Base-by-base conservation (phyloP, 2,888 invertebrate genomes). In the Erynnis tages region DNA sequence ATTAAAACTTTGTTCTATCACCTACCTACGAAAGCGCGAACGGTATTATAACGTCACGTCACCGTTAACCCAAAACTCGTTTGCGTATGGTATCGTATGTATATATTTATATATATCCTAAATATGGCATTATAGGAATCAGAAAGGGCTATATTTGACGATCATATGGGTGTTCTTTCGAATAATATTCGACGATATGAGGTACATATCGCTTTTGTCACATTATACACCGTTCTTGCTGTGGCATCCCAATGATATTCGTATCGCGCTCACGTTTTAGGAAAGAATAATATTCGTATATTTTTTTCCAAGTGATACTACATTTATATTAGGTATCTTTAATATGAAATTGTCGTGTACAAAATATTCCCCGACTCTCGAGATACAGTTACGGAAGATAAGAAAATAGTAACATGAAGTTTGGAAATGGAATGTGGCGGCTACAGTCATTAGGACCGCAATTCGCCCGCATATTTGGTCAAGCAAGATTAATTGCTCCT, bases 401-500 rank as follows among this genome's bases (percentile, higher is more conserved):
- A 41, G 32, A 25, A 11, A 34, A n/a, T 34, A 25, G 32, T 41
- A 41, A n/a, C 30, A 34, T 6, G 6, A 25, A 32, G 49, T 41
- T 34, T 54, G 54, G 32, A 46, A 53, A 53, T 48, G 58, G 41
- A 54, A 63, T 43, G 60, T 57, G 58, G 61, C 65, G 69, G 68
- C 68, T 68, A 68, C 67, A 67, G 75, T 76, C 76, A 79, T 79
- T 82, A 79, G 70, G 71, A 63, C 78, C 76, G 72, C 79, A 79
- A 77, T 78, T 77, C 77, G 71, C 79, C 79, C 82, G 82, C 79
- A 81, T 84, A 82, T 84, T 84, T 79, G 84, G 85, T 83, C 82
- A 82, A 85, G 84, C 80, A 79, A 85, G 85, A 87, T 86, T 85
- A 85, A 86, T 85, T 85, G 79, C 77, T 77, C 71, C 75, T 73